These are phyloP conservation scores for Stegophylla sp. DNA, from an alignment of 2,888 invertebrate genomes.

Conservation along the genomic window DNA sequence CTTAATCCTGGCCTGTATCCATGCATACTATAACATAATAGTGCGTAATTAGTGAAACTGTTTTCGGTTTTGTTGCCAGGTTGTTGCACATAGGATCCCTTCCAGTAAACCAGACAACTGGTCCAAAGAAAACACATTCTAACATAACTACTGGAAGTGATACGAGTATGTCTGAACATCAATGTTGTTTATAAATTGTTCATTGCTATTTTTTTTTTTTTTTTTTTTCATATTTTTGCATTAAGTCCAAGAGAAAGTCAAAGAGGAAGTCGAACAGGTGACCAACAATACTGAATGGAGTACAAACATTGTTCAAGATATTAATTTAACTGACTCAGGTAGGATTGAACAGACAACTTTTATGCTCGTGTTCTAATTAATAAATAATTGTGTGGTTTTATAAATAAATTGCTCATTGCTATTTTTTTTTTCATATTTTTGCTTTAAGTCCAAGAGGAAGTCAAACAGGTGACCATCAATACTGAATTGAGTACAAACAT, in stretches of 20 bases:
- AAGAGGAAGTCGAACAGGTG: slow-evolving; percentile 35
- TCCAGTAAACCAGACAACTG: slow-evolving; percentile 10
- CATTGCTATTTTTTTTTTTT: not conserved
- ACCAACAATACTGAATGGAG: slow-evolving; percentile 43
- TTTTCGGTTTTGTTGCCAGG: not conserved
- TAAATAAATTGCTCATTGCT: too few species aligned
- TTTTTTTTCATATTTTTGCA: not conserved
- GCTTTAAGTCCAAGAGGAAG: too few species aligned
- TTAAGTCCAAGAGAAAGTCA: too few species aligned
- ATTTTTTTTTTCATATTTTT: too few species aligned
- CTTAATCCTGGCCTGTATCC: too few species aligned
- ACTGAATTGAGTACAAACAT: too few species aligned
- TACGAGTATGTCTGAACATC: slow-evolving; percentile 18
- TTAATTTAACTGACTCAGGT: slow-evolving; percentile 50
- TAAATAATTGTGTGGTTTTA: slow-evolving; percentile 47
- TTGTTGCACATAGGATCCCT: slow-evolving; percentile 53
- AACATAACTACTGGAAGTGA: slow-evolving; percentile 46
- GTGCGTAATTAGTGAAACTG: not conserved
- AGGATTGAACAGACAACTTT: not conserved
- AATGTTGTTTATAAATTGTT: not conserved
- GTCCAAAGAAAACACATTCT: slow-evolving; percentile 33
- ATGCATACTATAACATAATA: too few species aligned
- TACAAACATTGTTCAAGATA: slow-evolving; percentile 29
- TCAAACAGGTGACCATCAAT: too few species aligned
- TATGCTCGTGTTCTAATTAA: slow-evolving; percentile 35